Conservation (phyloP, 2,797 vertebrate species). For the Sebastes wilsoni region DNA sequence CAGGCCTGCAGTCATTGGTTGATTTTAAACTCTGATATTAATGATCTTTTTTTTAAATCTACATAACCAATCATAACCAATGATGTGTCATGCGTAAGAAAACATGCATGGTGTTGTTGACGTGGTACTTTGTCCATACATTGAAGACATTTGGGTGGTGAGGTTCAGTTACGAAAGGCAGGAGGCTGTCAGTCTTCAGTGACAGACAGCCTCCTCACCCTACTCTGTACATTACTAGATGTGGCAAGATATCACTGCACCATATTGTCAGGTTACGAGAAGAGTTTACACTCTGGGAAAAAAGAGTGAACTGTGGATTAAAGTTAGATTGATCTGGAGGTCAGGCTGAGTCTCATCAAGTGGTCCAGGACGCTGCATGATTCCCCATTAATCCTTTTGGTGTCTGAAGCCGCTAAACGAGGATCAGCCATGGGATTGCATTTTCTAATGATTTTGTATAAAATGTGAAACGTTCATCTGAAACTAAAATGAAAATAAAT, state of each 20-base stretch:
- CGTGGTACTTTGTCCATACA: conserved; percentile 68
- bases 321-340: conserved; percentile 30
- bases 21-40: conserved; percentile 48
- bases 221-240: conserved; percentile 55
- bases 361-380: conserved; percentile 61
- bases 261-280: conserved; percentile 13
- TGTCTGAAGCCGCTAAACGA: conserved; percentile 27
- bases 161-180: neutral
- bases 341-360: conserved; percentile 40
- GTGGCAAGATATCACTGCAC: conserved; percentile 42
- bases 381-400: conserved; percentile 51
- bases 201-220: conserved; percentile 10
- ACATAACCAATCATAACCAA: conserved; percentile 61
- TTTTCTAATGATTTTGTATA: conserved; percentile 87
- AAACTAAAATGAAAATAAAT: conserved; percentile 81
- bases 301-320: conserved; percentile 20
- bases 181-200: neutral
- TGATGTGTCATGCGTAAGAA: conserved; percentile 63
- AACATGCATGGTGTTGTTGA: conserved; percentile 75
- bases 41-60: conserved; percentile 35
- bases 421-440: conserved; percentile 54
- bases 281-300: neutral
- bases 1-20: conserved; percentile 64
- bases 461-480: conserved; percentile 84
- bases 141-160: conserved; percentile 13